Conservation (phyloP, 2,888 invertebrate genomes). For the Calliopum simillimum region DNA sequence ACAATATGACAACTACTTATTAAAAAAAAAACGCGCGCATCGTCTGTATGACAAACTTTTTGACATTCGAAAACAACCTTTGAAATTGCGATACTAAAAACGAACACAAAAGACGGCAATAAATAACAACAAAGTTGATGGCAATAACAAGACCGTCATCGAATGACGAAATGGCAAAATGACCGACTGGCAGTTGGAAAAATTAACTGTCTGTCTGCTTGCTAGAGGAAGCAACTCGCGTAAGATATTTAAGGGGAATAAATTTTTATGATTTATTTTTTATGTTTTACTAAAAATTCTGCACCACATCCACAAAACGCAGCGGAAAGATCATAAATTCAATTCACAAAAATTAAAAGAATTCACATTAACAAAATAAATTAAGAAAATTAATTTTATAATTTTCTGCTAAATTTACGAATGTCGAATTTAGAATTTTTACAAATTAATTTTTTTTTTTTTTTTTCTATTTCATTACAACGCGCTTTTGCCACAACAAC, state of each 20-base stretch:
- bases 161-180: background rate
- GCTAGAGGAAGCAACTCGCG: too few species aligned
- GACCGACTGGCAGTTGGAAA: conserved; percentile 2
- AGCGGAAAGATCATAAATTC: background rate
- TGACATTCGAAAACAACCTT: background rate
- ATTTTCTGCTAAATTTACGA: background rate
- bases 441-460: background rate
- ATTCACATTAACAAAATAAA: background rate
- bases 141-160: background rate
- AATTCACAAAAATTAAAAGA: background rate
- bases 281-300: too few species aligned
- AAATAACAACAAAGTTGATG: background rate
- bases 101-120: background rate
- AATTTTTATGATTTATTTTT: too few species aligned
- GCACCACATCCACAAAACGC: background rate
- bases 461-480: background rate
- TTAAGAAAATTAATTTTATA: background rate
- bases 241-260: too few species aligned
- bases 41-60: background rate
- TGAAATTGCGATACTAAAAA: background rate
- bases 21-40: background rate
- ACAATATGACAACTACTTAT: background rate
- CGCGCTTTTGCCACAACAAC: conserved; percentile 31
- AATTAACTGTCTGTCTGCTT: background rate
- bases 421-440: conserved; percentile 14